Evolutionary conservation across 2,888 invertebrate species (phyloP).

Genomic region (Hydroisotoma schaefferi): DNA sequence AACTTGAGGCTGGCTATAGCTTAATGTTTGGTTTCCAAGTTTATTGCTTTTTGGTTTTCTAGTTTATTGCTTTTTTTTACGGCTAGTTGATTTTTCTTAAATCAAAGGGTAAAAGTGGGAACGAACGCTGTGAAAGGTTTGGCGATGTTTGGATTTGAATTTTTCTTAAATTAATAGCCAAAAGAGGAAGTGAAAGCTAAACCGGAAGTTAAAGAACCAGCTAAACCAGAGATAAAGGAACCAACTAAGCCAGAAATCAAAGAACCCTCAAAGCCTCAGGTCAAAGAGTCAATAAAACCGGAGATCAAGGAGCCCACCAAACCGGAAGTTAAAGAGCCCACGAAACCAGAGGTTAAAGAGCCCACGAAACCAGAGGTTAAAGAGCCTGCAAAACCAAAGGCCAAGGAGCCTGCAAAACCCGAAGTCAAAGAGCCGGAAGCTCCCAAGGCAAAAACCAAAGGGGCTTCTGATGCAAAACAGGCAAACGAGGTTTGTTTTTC

Average conservation of each 20-base stretch:
- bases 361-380: slow-evolving; percentile 20
- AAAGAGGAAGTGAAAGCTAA: slow-evolving; percentile 24
- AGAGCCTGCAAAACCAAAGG: slow-evolving; percentile 7
- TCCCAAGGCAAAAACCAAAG: slow-evolving; percentile 17
- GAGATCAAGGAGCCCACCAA: slow-evolving; percentile 6
- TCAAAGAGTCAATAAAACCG: slow-evolving; percentile 25
- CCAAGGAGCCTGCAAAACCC: not conserved
- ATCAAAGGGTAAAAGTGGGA: no score
- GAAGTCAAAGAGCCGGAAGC: slow-evolving; percentile 16
- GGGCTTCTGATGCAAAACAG: slow-evolving; percentile 9
- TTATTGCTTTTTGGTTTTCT: no score
- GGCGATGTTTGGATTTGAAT: not conserved
- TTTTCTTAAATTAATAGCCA: slow-evolving; percentile 12
- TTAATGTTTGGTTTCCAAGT: no score
- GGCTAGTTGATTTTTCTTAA: no score
- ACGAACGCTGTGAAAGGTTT: no score
- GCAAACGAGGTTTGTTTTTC: slow-evolving; percentile 8
- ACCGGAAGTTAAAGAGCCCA: slow-evolving; percentile 3
- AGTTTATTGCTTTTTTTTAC: no score
- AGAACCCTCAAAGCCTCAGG: slow-evolving; percentile 53
- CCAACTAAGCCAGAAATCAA: slow-evolving; percentile 40
- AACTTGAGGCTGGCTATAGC: no score
- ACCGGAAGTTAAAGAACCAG: slow-evolving; percentile 46
- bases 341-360: slow-evolving; percentile 9
- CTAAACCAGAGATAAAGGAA: slow-evolving; percentile 49